Conservation (phyloP, 2,113 vertebrate genomes). For the Bubo scandiacus region DNA sequence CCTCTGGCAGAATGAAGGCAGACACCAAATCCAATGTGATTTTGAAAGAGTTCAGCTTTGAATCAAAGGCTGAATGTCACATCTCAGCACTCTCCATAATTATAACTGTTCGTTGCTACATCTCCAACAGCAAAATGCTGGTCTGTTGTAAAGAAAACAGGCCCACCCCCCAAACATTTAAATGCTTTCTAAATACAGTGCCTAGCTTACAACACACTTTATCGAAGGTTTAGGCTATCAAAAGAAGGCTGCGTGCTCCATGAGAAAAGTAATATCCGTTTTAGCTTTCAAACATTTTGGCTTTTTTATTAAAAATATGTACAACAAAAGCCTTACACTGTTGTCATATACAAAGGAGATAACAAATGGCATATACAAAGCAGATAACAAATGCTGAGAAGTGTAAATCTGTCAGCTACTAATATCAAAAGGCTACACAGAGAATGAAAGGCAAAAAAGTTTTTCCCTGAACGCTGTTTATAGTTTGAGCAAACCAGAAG, state of each 20-base stretch:
- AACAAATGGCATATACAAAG: conserved; percentile 49
- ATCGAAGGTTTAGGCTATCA: not conserved
- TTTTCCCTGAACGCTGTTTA: not conserved
- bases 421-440: conserved; percentile 39
- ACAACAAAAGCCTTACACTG: conserved; percentile 33
- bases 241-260: not conserved
- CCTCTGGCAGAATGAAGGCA: not conserved
- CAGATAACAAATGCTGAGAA: conserved; percentile 55
- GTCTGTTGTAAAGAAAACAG: not conserved
- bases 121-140: not conserved
- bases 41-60: not conserved
- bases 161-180: not conserved
- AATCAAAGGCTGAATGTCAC: not conserved
- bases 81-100: not conserved
- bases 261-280: conserved; percentile 57
- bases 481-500: not conserved
- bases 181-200: not conserved
- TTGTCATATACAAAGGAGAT: conserved; percentile 54
- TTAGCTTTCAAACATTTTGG: conserved; percentile 37
- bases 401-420: conserved; percentile 35
- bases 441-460: not conserved
- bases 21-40: not conserved
- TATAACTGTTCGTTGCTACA: fast-evolving
- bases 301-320: conserved; percentile 58
- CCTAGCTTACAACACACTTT: not conserved